These are phyloP conservation scores for Syngnathoides biaculeatus DNA, from an alignment of 2,113 vertebrate species.

Conservation along the genomic window DNA sequence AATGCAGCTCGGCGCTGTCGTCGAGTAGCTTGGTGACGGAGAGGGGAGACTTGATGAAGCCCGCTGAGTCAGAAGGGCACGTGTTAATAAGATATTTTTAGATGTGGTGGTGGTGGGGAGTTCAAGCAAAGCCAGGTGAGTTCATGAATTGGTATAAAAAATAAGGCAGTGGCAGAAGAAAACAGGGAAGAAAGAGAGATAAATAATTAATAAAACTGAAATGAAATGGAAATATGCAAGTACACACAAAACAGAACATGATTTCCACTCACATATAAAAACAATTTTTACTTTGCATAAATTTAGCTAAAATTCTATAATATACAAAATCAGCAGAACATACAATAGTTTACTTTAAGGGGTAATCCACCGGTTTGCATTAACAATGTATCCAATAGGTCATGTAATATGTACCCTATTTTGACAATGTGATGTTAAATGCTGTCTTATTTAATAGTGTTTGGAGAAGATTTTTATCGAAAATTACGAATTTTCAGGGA, in stretches of 20 bases:
- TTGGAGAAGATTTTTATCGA: too few species aligned
- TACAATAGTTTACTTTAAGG: too few species aligned
- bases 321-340: neutral
- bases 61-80: constrained; percentile 67
- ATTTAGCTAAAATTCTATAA: neutral
- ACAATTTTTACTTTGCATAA: neutral
- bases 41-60: constrained; percentile 84
- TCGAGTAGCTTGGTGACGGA: constrained; percentile 78
- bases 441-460: too few species aligned
- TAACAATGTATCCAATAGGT: too few species aligned
- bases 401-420: too few species aligned
- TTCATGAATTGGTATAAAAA: constrained; percentile 36
- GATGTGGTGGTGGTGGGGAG: constrained; percentile 17
- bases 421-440: too few species aligned
- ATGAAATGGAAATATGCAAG: constrained; percentile 54
- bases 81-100: constrained; percentile 13
- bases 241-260: constrained; percentile 30
- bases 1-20: constrained; percentile 81
- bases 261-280: neutral
- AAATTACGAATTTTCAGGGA: too few species aligned
- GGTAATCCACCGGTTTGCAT: too few species aligned
- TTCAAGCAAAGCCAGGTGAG: constrained; percentile 33
- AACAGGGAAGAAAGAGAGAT: constrained; percentile 56
- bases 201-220: constrained; percentile 58
- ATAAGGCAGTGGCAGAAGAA: constrained; percentile 41